phyloP scores from a whole-genome alignment of 2,113 vertebrate species.

The Acrocephalus arundinaceus region DNA sequence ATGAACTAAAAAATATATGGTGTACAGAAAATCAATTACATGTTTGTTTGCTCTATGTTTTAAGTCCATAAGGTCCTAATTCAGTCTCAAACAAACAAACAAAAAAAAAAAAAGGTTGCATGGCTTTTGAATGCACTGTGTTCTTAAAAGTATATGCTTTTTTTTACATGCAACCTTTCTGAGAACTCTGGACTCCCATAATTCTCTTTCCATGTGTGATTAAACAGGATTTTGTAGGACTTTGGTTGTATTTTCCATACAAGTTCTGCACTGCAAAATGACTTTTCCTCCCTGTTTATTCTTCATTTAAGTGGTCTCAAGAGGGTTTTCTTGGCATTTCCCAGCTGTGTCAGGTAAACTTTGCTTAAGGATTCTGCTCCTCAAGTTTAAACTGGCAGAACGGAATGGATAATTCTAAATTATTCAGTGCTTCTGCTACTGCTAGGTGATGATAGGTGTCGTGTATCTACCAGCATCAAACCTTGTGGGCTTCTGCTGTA shows the following conservation, averaged over 20 bases:
- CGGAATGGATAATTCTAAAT: neutral
- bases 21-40: neutral
- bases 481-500: neutral
- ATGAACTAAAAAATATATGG: neutral
- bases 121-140: neutral
- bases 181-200: neutral
- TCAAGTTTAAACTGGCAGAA: neutral
- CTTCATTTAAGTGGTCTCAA: neutral
- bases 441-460: neutral
- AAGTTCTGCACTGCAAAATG: neutral
- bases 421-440: neutral
- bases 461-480: neutral
- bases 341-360: neutral
- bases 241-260: neutral
- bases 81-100: neutral
- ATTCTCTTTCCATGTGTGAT: neutral
- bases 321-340: neutral
- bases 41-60: neutral
- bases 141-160: neutral
- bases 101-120: too few relatives aligned
- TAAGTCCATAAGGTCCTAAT: neutral
- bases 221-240: neutral
- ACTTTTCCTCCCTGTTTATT: neutral
- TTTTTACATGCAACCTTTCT: neutral
- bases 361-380: constrained; percentile 18